Base-by-base conservation (phyloP, 2,113 vertebrate genomes). In the Hydrolagus affinis region DNA sequence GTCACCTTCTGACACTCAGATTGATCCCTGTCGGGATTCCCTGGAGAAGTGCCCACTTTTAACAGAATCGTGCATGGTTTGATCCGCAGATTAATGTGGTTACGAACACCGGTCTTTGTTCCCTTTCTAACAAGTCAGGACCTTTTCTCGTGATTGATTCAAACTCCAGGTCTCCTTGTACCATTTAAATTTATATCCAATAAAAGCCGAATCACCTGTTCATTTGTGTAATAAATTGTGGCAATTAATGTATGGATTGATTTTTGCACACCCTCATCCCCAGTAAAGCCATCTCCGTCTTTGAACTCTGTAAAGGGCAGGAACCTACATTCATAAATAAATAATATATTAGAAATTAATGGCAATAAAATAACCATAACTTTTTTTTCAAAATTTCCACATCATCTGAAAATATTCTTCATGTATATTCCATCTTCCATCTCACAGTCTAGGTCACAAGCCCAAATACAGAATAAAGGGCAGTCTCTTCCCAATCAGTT, bases 151-250 rank as follows among this genome's bases (percentile, higher is more conserved):
- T 83, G 78, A 83, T 83, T 83, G 78, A 83, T 83, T 83, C 66
- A 83, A 83, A 83, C 64, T 64, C 60, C 78, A 28, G 78, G 25
- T 83, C 32, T 32, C 78, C 78, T 83, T 83, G 78, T 83, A 68
- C 78, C 60, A 66, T 83, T 83, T 86, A 92, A 95, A 96, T 95
- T 94, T 95, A 93, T 95, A 95, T 92, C 95, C 94, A 93, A 90
- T 90, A 94, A 95, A 94, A 94, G 93, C 92, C 94, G 94, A 94
- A 92, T 92, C 92, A 93, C 92, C 91, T 95, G 94, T 97, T 97
- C 98, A 96, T 97, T 95, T 96, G 94, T 93, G 93, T 97, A 99
- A 98, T 96, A 94, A 97, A 98, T 95, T 94, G 95, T 94, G 92
- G 95, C 97, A 97, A 98, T 98, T 97, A 98, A 98, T 96, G 95